phyloP scores from a whole-genome alignment of 2,797 vertebrate genomes.

The Pitangus sulphuratus region DNA sequence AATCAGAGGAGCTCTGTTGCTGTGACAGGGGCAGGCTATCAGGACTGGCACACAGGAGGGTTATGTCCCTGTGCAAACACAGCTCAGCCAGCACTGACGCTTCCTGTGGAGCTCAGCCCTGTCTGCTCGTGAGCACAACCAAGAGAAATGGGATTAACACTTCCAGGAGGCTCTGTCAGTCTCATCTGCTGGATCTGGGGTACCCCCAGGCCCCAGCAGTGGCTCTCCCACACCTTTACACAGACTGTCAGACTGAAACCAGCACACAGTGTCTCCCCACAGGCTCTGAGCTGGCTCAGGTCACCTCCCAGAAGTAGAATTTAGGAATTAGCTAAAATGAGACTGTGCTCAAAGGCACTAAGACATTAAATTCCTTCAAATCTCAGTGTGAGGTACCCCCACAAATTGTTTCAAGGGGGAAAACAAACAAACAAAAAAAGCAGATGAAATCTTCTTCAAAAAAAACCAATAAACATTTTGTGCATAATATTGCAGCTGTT shows the following conservation, averaged over 20 bases:
- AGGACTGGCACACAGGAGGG: neutral
- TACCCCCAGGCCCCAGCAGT: neutral
- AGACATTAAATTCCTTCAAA: neutral
- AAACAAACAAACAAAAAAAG: too few species aligned
- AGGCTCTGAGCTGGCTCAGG: neutral
- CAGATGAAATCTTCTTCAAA: neutral
- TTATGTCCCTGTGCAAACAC: neutral
- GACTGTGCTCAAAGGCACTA: neutral
- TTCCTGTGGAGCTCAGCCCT: neutral
- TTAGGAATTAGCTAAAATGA: neutral
- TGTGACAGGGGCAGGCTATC: neutral
- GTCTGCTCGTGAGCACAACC: neutral
- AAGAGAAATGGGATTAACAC: neutral
- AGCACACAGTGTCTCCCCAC: too few species aligned
- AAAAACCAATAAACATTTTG: neutral
- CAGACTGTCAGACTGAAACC: neutral
- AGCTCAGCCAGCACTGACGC: neutral
- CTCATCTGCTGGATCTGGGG: neutral
- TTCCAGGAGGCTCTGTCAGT: neutral
- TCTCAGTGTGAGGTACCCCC: neutral
- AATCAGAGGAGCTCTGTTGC: neutral
- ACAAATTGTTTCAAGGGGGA: neutral
- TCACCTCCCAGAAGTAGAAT: neutral
- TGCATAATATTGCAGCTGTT: neutral
- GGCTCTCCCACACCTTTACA: neutral